phyloP scores from a whole-genome alignment of 2,888 invertebrate species.

The Trissolcus japonicus region DNA sequence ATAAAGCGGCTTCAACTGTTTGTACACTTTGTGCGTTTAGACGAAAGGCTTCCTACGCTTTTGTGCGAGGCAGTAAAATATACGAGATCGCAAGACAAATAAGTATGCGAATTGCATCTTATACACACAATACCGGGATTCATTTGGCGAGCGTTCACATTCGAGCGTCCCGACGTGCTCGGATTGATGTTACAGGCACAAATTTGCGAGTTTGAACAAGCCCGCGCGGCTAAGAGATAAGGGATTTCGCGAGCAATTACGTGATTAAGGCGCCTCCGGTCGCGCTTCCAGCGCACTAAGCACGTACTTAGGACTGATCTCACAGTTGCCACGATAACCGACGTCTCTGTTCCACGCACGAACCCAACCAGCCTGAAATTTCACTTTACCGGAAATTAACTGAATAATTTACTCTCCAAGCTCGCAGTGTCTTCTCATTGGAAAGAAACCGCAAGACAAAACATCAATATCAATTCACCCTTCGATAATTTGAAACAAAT shows the following conservation, averaged over 20 bases:
- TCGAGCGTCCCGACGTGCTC: constrained; percentile 33
- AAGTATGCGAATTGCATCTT: constrained; percentile 42
- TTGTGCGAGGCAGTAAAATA: constrained; percentile 30
- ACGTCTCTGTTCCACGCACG: constrained; percentile 28
- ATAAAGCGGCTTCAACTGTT: constrained; percentile 66
- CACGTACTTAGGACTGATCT: constrained; percentile 74
- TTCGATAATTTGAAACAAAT: constrained; percentile 2
- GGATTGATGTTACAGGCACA: constrained; percentile 43
- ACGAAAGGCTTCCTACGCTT: constrained; percentile 31
- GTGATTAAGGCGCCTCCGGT: constrained; percentile 73
- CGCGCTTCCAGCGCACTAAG: constrained; percentile 70
- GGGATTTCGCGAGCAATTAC: constrained; percentile 76
- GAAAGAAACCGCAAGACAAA: neutral
- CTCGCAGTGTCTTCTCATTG: neutral
- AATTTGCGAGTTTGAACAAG: constrained; percentile 53
- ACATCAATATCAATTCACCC: constrained; percentile 10
- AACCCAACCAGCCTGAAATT: constrained; percentile 57
- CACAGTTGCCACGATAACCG: constrained; percentile 66
- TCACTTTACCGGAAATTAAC: constrained; percentile 71
- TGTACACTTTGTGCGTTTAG: constrained; percentile 68
- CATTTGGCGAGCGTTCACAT: constrained; percentile 25
- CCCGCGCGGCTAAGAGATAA: constrained; percentile 69
- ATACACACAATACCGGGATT: constrained; percentile 47
- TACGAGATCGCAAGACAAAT: constrained; percentile 45
- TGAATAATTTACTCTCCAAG: constrained; percentile 67